Percentiles rank a stretch among this genome's conserved stretches.
Conservation (phyloP, 1,140 invertebrate genomes). For the Drosophila tristis region DNA sequence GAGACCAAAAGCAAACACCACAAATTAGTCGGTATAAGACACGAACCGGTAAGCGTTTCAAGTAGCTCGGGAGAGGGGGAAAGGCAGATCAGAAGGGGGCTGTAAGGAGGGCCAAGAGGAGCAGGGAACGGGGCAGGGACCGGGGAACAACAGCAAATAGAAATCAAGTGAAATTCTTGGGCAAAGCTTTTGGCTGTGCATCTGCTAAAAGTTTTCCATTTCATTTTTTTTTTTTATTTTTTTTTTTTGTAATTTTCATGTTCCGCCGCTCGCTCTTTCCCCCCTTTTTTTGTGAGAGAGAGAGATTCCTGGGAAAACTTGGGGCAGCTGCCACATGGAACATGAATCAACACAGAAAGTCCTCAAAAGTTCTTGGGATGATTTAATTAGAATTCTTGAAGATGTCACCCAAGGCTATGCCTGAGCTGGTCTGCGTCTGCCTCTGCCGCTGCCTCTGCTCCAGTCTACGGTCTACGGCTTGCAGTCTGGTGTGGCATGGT, state of each 20-base stretch:
- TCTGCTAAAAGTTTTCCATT: slow-evolving; percentile 46
- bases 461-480: not conserved
- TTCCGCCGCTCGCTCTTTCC: too few relatives aligned
- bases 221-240: slow-evolving; percentile 28
- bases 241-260: slow-evolving; percentile 24
- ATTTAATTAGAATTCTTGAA: slow-evolving; percentile 83
- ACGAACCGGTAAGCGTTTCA: slow-evolving; percentile 43
- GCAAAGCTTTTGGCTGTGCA: slow-evolving; percentile 14
- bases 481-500: slow-evolving; percentile 1
- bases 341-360: slow-evolving; percentile 79
- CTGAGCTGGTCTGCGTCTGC: slow-evolving; percentile 1
- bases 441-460: too few relatives aligned
- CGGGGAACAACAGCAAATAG: slow-evolving; percentile 35
- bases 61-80: slow-evolving; percentile 1
- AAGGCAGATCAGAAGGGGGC: slow-evolving; percentile 21
- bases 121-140: not conserved
- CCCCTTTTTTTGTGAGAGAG: slow-evolving; percentile 9
- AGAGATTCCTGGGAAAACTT: slow-evolving; percentile 47
- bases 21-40: slow-evolving; percentile 74
- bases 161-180: slow-evolving; percentile 57
- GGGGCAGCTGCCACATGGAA: slow-evolving; percentile 75
- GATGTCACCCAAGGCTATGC: slow-evolving; percentile 55
- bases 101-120: too few relatives aligned
- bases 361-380: slow-evolving; percentile 76
- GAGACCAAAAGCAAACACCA: slow-evolving; percentile 76